These are phyloP conservation scores for Phrynocephalus versicolor DNA, from an alignment of 2,113 vertebrate genomes.

Conservation along the genomic window DNA sequence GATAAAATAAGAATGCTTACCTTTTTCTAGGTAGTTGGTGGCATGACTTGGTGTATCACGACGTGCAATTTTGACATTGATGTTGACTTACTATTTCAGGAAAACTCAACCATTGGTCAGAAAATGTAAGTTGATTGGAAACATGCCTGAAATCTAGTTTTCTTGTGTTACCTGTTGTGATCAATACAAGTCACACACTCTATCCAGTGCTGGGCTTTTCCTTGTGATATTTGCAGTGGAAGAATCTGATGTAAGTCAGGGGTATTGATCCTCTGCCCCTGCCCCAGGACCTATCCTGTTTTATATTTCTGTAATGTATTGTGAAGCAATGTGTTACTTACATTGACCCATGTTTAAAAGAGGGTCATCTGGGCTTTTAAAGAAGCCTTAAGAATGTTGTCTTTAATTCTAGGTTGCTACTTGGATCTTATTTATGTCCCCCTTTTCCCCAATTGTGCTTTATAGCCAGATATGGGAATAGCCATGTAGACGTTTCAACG, in stretches of 20 bases:
- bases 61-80: slow-evolving; percentile 96
- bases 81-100: slow-evolving; percentile 96
- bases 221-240: too few relatives aligned
- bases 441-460: background rate
- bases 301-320: too few relatives aligned
- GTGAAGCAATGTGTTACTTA: too few relatives aligned
- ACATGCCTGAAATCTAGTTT: background rate
- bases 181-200: background rate
- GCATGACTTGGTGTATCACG: slow-evolving; percentile 99
- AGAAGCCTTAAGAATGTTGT: background rate
- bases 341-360: background rate
- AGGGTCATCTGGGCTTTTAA: background rate
- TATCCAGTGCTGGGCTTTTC: too few relatives aligned
- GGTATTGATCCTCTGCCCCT: too few relatives aligned
- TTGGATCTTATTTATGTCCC: background rate
- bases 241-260: too few relatives aligned
- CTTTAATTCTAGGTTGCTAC: background rate
- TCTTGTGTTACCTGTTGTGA: background rate
- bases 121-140: slow-evolving; percentile 87
- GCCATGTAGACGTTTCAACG: too few relatives aligned
- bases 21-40: slow-evolving; percentile 90
- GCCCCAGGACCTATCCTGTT: too few relatives aligned
- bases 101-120: slow-evolving; percentile 98
- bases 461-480: too few relatives aligned
- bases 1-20: slow-evolving; percentile 24